A percentile compares a stretch with the other conserved stretches of the same genome.
Conservation (phyloP, 92 coral and sea anemone genomes). For the Palythoa heliodiscus region DNA sequence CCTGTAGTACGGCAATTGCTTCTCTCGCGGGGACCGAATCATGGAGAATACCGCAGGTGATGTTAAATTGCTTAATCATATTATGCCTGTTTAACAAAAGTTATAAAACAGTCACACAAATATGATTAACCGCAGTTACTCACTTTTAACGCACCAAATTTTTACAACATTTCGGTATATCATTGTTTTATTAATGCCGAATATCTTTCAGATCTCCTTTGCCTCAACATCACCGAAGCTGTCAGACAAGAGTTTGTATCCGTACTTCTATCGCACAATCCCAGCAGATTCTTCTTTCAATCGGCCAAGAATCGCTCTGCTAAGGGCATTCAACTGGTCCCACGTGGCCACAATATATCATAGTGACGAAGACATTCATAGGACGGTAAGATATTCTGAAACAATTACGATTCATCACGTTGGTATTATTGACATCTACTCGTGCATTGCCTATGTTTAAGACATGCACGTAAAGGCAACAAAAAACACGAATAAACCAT, state of each 20-base stretch:
- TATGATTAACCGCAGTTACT: too few species aligned
- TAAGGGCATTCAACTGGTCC: slow-evolving; percentile 72
- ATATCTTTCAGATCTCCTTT: slow-evolving; percentile 68
- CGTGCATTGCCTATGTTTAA: too few species aligned
- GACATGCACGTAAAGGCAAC: too few species aligned
- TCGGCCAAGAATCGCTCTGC: slow-evolving; percentile 75
- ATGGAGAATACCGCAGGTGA: slow-evolving; percentile 92
- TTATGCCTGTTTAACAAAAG: background rate
- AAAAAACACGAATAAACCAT: too few species aligned
- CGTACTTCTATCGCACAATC: slow-evolving; percentile 86
- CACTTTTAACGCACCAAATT: too few species aligned
- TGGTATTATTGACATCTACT: too few species aligned
- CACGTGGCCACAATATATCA: slow-evolving; percentile 77
- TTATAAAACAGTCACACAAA: background rate
- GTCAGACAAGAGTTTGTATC: slow-evolving; percentile 70
- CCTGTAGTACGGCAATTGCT: slow-evolving; percentile 83
- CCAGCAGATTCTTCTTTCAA: slow-evolving; percentile 87
- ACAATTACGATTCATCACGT: background rate
- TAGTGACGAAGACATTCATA: slow-evolving; percentile 69
- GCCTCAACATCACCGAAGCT: slow-evolving; percentile 82
- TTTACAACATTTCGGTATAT: background rate
- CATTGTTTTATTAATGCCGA: too few species aligned
- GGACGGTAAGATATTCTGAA: slow-evolving; percentile 54
- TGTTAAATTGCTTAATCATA: background rate
- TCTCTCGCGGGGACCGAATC: slow-evolving; percentile 75